phyloP scores from a whole-genome alignment of 1,140 invertebrate species.

The Drosophila busckii region DNA sequence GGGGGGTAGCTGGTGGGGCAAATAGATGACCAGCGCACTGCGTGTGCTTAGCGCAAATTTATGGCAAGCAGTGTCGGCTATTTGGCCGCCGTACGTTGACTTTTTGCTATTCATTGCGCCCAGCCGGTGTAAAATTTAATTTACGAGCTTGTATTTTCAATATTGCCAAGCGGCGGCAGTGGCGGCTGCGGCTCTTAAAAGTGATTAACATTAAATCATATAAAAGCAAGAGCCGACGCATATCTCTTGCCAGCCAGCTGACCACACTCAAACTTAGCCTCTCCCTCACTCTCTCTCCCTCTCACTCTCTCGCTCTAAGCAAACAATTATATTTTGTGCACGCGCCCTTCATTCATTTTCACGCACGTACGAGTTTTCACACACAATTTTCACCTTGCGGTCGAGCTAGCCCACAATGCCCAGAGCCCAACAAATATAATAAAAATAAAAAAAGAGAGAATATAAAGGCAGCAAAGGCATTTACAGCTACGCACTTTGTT shows the following conservation, averaged over 20 bases:
- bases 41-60: conserved; percentile 73
- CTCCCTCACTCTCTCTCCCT: conserved; percentile 1
- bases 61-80: conserved; percentile 47
- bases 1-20: background rate
- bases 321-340: conserved; percentile 65
- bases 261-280: conserved; percentile 40
- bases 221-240: conserved; percentile 31
- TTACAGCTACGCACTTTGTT: conserved; percentile 71
- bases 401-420: conserved; percentile 7
- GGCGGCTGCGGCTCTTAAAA: conserved; percentile 40
- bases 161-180: conserved; percentile 26
- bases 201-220: conserved; percentile 77
- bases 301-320: conserved; percentile 14
- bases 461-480: conserved; percentile 47
- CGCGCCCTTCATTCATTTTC: conserved; percentile 61
- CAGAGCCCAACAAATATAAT: conserved; percentile 17
- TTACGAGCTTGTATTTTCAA: conserved; percentile 74
- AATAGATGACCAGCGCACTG: conserved; percentile 57
- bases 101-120: conserved; percentile 59
- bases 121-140: conserved; percentile 71
- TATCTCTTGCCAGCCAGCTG: conserved; percentile 65
- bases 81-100: conserved; percentile 44
- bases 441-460: conserved; percentile 22
- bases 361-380: conserved; percentile 73
- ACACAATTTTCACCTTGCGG: conserved; percentile 72